These are phyloP conservation scores for Protomyctophum bolini DNA, from an alignment of 2,113 vertebrate genomes.

Conservation along the genomic window DNA sequence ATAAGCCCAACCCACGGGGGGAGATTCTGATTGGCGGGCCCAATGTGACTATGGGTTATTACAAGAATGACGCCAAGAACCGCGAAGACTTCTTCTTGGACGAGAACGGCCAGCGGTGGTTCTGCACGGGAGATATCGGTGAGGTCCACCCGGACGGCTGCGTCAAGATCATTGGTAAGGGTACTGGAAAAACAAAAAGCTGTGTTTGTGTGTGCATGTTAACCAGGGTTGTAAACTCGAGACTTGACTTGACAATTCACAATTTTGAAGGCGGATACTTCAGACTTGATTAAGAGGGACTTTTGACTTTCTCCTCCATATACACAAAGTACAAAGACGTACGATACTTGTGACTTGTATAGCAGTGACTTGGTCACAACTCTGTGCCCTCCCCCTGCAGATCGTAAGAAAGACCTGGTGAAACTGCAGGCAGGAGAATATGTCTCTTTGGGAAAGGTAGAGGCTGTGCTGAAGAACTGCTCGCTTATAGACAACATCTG, in stretches of 20 bases:
- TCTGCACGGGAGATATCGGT: conserved; percentile 95
- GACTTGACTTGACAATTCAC: background rate
- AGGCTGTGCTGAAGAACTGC: conserved; percentile 94
- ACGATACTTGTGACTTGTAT: too few relatives aligned
- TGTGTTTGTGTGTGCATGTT: background rate
- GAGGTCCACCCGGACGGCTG: conserved; percentile 93
- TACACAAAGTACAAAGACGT: too few relatives aligned
- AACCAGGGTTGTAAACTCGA: background rate
- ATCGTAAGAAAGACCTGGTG: conserved; percentile 97
- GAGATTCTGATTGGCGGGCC: conserved; percentile 95
- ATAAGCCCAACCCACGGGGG: conserved; percentile 91
- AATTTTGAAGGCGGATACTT: too few relatives aligned
- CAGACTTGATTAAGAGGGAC: too few relatives aligned
- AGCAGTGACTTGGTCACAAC: too few relatives aligned
- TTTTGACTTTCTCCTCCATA: too few relatives aligned
- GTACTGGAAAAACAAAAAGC: background rate
- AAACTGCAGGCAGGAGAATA: conserved; percentile 97
- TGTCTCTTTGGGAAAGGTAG: conserved; percentile 96
- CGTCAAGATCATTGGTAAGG: conserved; percentile 96
- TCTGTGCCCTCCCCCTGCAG: conserved; percentile 62
- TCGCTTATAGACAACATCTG: conserved; percentile 96
- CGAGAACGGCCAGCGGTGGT: conserved; percentile 90
- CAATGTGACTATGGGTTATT: conserved; percentile 95
- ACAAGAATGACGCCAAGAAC: conserved; percentile 88
- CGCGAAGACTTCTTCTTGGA: conserved; percentile 89